Base-by-base conservation (phyloP, 2,888 invertebrate genomes). In the Tinea pellionella region DNA sequence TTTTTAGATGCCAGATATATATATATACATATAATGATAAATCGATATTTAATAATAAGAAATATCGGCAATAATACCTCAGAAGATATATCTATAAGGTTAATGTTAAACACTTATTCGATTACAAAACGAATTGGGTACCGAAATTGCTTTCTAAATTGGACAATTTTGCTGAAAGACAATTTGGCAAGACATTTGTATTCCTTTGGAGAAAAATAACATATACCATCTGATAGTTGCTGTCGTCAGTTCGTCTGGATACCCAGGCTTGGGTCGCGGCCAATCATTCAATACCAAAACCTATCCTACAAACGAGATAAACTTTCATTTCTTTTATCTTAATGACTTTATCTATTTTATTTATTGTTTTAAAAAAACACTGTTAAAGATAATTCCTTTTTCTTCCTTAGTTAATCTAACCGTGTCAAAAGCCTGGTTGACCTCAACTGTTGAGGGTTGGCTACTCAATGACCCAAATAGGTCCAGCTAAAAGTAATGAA, bases 101-200 rank as follows among this genome's bases (percentile, higher is more conserved):
- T 16, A 47, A 47, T 47, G 47, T 47, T 47, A 47, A 47, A 15
- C 19, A 53, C 53, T 53, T 53, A 85, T 83, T 79, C 79, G 79
- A 75, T 81, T 78, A 78, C 78, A 78, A 81, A 85, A 85, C 80
- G 83, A 84, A 86, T 85, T 80, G 84, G 83, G 82, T 80, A 77
- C 73, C 78, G 77, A 85, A 86, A 86, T 86, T 86, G 85, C 84
- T 85, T 84, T 84, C 83, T 77, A 82, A 85, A 86, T 86, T 83
- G 86, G 80, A 82, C 83, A 80, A 83, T 83, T 85, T 81, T 74
- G 78, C 78, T 74, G 79, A 80, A 75, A 84, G 84, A 86, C 86
- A 81, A 84, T 84, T 86, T 85, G 82, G 85, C 83, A 81, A 83
- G 85, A 78, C 83, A 86, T 86, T 86, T 86, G 85, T 86, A 85